Conservation (phyloP, 2,113 vertebrate genomes). For the Pseudolaguvia tuberculata region DNA sequence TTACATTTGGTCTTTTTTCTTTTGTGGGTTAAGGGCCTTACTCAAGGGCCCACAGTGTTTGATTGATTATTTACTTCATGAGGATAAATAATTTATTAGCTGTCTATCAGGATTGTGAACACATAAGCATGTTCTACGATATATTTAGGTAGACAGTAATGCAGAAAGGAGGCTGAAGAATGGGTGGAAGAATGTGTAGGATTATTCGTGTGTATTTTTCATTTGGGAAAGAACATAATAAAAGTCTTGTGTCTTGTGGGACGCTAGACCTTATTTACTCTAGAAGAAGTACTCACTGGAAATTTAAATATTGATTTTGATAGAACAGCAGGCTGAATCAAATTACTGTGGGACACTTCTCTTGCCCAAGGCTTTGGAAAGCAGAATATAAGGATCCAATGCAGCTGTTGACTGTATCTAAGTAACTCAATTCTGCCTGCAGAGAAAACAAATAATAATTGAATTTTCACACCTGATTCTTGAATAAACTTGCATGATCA, state of each 20-base stretch:
- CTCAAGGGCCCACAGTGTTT: too few relatives aligned
- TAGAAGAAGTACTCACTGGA: background rate
- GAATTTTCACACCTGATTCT: background rate
- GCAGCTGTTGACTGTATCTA: too few relatives aligned
- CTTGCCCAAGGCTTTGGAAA: background rate
- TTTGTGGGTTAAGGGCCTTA: too few relatives aligned
- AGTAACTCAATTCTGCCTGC: conserved; percentile 4
- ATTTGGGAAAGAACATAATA: background rate
- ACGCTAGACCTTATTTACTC: background rate
- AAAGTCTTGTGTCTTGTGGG: background rate
- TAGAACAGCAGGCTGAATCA: conserved; percentile 6
- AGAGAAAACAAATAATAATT: background rate
- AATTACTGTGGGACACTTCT: conserved; percentile 3
- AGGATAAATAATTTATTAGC: conserved; percentile 1
- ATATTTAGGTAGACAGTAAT: background rate
- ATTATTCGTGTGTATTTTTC: conserved; percentile 3
- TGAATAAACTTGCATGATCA: background rate
- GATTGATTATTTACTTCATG: background rate
- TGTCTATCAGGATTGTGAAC: background rate
- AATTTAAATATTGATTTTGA: background rate
- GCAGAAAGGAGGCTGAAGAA: background rate
- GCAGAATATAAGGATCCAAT: background rate
- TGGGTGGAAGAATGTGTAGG: background rate
- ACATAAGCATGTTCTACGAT: background rate
- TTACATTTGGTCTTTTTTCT: too few relatives aligned